Evolutionary conservation across 2,797 vertebrate species (phyloP), one percentile per base, ranked within the genome.

Genomic region (Muraenolepis orangiensis): DNA sequence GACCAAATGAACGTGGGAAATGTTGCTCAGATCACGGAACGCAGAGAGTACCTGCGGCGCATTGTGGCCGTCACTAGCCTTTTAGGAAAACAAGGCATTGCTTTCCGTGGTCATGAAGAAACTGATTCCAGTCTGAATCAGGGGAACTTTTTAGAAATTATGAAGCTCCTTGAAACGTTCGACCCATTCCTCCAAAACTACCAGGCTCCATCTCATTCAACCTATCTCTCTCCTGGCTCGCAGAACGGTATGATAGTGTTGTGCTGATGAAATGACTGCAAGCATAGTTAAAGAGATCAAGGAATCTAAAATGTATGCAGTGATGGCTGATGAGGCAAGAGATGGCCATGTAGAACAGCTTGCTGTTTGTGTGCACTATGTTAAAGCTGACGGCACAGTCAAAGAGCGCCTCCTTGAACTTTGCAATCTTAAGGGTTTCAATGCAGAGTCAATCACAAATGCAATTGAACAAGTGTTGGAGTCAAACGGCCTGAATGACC

Each of bases 41-140:
- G 16, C 13, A 46, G 40, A 16, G 40, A 46, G 14, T 68, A 42
- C 29, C 31, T 76, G 18, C 51, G 64, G 18, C 66, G 6, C n/a
- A 32, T 77, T 32, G 66, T 77, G 36, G 64, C 29, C 16, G 70
- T 34, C 64, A 69, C 75, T n/a, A 68, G n/a, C 13, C 23, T 72
- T 67, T 68, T 77, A 34, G 71, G 75, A 26, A 77, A 72, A 57
- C 75, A 77, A 57, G 75, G 75, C 20, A 32, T 77, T 31, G n/a
- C 71, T 23, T 72, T 72, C 66, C 23, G 38, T 46, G 75, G 75
- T 18, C 75, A 77, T 34, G 70, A 72, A 23, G 70, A 76, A 51
- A 72, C 36, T 34, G 32, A 3, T 34, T 3, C 40, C 3, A 4
- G 3, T 46, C 16, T n/a, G 30, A 70, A 38, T 38, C 34, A 38